phyloP scores from a whole-genome alignment of 2,888 invertebrate species.

The Ormyrus nitidulus region DNA sequence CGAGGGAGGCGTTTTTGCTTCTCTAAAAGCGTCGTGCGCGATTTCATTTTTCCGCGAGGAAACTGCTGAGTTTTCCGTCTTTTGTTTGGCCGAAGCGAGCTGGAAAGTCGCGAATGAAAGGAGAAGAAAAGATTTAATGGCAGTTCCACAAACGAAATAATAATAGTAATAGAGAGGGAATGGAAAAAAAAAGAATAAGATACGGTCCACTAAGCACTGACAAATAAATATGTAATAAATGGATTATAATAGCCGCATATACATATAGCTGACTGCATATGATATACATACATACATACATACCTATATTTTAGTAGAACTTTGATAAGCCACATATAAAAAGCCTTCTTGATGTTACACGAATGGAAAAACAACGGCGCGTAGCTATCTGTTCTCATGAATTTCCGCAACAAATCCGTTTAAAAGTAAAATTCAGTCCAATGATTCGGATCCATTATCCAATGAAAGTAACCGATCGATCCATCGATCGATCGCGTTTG shows the following conservation, averaged over 20 bases:
- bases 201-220: slow-evolving; percentile 68
- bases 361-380: slow-evolving; percentile 1
- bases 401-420: slow-evolving; percentile 12
- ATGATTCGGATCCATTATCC: neutral
- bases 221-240: slow-evolving; percentile 67
- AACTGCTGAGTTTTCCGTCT: slow-evolving; percentile 32
- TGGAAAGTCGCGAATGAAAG: slow-evolving; percentile 40
- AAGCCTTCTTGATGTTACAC: slow-evolving; percentile 57
- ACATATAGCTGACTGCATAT: slow-evolving; percentile 71
- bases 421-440: slow-evolving; percentile 4
- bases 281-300: slow-evolving; percentile 63
- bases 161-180: slow-evolving; percentile 45
- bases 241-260: slow-evolving; percentile 71
- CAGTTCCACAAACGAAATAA: slow-evolving; percentile 56
- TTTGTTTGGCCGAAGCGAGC: slow-evolving; percentile 46
- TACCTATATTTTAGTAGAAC: slow-evolving; percentile 73
- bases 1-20: slow-evolving; percentile 12
- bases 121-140: slow-evolving; percentile 29
- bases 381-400: slow-evolving; percentile 14
- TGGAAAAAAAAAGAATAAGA: slow-evolving; percentile 57
- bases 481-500: too few species aligned
- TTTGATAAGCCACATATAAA: slow-evolving; percentile 64
- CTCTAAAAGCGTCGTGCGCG: slow-evolving; percentile 25
- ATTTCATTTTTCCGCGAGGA: slow-evolving; percentile 38
- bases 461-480: slow-evolving; percentile 9